phyloP scores from a whole-genome alignment of 1,140 invertebrate genomes.

The Dryas iulia region DNA sequence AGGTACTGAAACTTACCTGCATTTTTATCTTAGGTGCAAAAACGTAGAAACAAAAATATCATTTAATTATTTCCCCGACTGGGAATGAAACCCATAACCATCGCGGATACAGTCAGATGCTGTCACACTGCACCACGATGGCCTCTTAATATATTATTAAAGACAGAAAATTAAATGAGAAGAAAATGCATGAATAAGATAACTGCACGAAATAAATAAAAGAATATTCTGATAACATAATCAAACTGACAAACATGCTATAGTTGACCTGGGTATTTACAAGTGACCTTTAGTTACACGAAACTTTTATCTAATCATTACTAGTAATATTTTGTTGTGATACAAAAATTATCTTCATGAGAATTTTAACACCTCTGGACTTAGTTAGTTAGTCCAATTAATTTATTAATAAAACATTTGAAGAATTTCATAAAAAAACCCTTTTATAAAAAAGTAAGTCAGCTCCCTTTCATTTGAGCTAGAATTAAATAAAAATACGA shows the following conservation, averaged over 20 bases:
- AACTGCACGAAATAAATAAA: too few species aligned
- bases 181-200: too few species aligned
- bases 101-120: too few species aligned
- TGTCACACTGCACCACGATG: too few species aligned
- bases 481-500: conserved; percentile 2
- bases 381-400: not conserved
- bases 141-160: too few species aligned
- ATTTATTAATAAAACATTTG: not conserved
- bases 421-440: not conserved
- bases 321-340: not conserved
- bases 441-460: not conserved
- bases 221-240: not conserved
- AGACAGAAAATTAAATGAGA: too few species aligned
- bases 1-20: too few species aligned
- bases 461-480: not conserved
- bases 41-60: too few species aligned
- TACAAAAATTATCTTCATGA: not conserved
- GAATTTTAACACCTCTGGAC: not conserved
- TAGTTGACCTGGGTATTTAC: not conserved
- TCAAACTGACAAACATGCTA: not conserved
- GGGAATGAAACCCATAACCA: too few species aligned
- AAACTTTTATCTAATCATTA: conserved; percentile 20
- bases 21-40: too few species aligned
- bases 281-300: conserved; percentile 4
- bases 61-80: too few species aligned